Evolutionary conservation across 2,113 vertebrate genomes (phyloP), one percentile per base, ranked within the genome.

Genomic region (Micronycteris hirsuta): DNA sequence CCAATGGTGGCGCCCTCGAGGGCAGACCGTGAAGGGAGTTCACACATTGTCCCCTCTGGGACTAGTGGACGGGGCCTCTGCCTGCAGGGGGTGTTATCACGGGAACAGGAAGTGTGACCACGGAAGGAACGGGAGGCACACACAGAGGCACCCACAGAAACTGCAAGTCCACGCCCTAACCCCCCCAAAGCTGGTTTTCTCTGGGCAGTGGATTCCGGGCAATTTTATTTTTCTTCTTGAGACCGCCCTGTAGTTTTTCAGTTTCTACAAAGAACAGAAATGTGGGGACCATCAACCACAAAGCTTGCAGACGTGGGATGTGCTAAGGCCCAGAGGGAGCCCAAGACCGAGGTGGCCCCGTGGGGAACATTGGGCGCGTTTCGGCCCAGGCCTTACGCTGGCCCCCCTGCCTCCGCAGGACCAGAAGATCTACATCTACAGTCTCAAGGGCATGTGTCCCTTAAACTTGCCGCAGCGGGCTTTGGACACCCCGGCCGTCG

Each of bases 401-500:
- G 83, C 70, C 97, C 83, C 0, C 94, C 93, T 84, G n/a, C 24
- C 78, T 92, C 65, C 4, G 2, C 74, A 99, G 99, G 99, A 99
- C 93, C 99, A 99, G 97, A 99, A 99, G 95, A 99, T 99, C 93
- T 99, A 99, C 82, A 98, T 99, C 96, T 99, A 99, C 85, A 99
- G 98, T 28, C 98, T 99, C 95, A 99, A 99, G 98, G 99, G 99
- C 97, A 99, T 99, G 99, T 99, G 99, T 95, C 99, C 99, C 11
- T 97, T 99, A 33, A 99, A 98, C 86, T 96, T 97, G 10, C 99
- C 99, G 0, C 99, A 99, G 92, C 99, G 98, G 88, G 98, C 98
- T 24, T 95, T 99, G 89, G 99, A 99, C 96, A 99, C 99, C 82
- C 99, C 99, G 0, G 99, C 99, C 1, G 63, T 99, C 1, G 99